Evolutionary conservation across 2,797 vertebrate genomes (phyloP), one percentile per base, ranked within the genome.

Genomic region (Triplophysa bombifrons): DNA sequence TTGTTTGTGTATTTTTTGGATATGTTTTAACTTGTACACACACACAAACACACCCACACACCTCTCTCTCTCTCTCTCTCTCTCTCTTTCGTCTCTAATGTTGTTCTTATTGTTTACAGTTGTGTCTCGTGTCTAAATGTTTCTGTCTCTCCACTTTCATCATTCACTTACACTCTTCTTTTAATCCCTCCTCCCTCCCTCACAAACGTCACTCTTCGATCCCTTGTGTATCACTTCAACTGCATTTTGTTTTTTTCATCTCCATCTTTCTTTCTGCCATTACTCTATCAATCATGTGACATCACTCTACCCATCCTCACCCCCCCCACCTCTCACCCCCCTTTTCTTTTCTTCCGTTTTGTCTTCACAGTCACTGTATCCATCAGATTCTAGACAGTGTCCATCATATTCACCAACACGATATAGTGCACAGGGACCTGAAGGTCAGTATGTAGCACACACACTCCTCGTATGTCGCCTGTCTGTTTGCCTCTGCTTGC

Each of bases 381-480:
- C 94, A 94, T 95, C 94, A 96, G 94, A 94, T 95, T 93, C 94
- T 95, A 93, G 94, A 95, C 87, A 95, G 93, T 94, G 95, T 95
- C 90, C 91, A 93, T 95, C 94, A 95, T 92, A 95, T 94, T 93
- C 95, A 95, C 93, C 94, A 95, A 93, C 94, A 95, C 95, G 94
- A 94, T 92, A 94, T 95, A 92, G 95, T 94, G 90, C 95, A 95
- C 93, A 94, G 94, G 91, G 94, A 95, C 92, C 91, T 95, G 85
- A 95, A 95, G 95, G 94, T 95, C 92, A 95, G 94, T 95, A 94
- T 91, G 44, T 84, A 81, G 71, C 78, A 61, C 16, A 34, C 38
- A 64, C 78, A 72, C 75, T 34, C 61, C 22, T 65, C 70, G 55
- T 19, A 83, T 82, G 79, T 84, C 80, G 25, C 81, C 55, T 77